A percentile compares a stretch with the other conserved stretches of the same genome.
Conservation (phyloP, 2,888 invertebrate genomes). For the Endotricha flammealis region DNA sequence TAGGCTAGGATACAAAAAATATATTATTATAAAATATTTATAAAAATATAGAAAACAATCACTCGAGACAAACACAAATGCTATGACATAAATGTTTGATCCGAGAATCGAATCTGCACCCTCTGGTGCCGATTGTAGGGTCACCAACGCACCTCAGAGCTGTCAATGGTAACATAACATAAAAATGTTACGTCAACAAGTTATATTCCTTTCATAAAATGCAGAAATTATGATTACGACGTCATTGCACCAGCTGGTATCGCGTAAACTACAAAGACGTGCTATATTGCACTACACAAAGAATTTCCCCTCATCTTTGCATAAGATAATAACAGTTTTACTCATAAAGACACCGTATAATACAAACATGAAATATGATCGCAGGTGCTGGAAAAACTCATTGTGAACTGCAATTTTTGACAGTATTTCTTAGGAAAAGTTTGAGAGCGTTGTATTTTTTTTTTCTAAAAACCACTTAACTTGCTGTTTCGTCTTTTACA, state of each 20-base stretch:
- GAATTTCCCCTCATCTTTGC: constrained; percentile 14
- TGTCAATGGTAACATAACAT: too few relatives aligned
- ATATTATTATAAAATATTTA: too few relatives aligned
- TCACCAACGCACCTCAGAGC: too few relatives aligned
- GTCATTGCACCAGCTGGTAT: not conserved
- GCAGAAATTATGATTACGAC: not conserved
- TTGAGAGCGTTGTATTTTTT: constrained; percentile 3
- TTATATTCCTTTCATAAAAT: too few relatives aligned
- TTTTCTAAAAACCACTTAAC: not conserved
- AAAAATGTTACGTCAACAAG: too few relatives aligned
- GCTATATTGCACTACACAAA: constrained; percentile 16
- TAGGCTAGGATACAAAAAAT: too few relatives aligned
- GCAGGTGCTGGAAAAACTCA: constrained; percentile 17
- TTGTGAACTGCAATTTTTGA: constrained; percentile 17
- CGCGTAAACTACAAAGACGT: constrained; percentile 16
- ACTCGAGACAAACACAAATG: too few relatives aligned
- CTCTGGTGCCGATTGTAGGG: too few relatives aligned
- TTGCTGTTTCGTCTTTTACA: too few relatives aligned
- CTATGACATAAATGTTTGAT: too few relatives aligned
- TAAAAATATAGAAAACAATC: too few relatives aligned
- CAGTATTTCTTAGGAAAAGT: constrained; percentile 12
- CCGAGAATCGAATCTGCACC: too few relatives aligned
- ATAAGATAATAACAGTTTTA: constrained; percentile 17
- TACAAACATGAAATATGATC: constrained; percentile 18
- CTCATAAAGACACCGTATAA: constrained; percentile 9